Evolutionary conservation across 1,140 invertebrate genomes (phyloP).

Genomic region (Lysiphlebus fabarum): DNA sequence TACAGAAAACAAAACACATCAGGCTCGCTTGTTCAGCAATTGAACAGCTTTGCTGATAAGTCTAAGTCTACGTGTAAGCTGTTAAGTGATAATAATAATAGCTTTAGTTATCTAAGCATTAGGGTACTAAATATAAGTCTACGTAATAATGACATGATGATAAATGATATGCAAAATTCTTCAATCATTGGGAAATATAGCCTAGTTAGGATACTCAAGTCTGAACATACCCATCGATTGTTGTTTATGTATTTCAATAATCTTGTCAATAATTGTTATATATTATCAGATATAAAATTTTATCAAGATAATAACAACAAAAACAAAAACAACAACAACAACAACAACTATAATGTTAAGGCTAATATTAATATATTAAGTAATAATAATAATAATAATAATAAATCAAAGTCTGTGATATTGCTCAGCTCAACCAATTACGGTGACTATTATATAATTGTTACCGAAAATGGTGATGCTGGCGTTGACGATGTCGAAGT

Average conservation of each 20-base stretch:
- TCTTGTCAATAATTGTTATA: constrained; percentile 51
- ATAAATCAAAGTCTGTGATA: constrained; percentile 58
- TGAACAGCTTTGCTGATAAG: constrained; percentile 54
- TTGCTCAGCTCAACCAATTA: constrained; percentile 56
- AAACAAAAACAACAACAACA: too few species aligned
- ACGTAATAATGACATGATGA: constrained; percentile 28
- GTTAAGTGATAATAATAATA: constrained; percentile 59
- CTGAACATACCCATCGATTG: constrained; percentile 53
- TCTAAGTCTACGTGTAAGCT: constrained; percentile 57
- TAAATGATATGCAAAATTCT: constrained; percentile 39
- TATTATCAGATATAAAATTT: constrained; percentile 54
- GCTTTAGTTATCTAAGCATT: constrained; percentile 55
- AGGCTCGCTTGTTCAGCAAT: constrained; percentile 47
- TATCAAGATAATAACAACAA: constrained; percentile 38
- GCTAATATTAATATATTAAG: constrained; percentile 54
- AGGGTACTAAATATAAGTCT: constrained; percentile 54
- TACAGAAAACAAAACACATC: constrained; percentile 52
- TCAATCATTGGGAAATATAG: constrained; percentile 53
- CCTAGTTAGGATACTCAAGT: constrained; percentile 59
- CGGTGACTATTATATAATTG: constrained; percentile 47
- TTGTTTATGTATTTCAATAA: constrained; percentile 46
- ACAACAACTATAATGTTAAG: constrained; percentile 53
- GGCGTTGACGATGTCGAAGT: constrained; percentile 28
- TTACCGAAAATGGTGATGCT: constrained; percentile 35
- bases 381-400: constrained; percentile 38